Percentiles rank a stretch among this genome's conserved stretches.
These are phyloP conservation scores for Pycnonotus jocosus DNA, from an alignment of 2,113 vertebrate genomes.

Conservation along the genomic window DNA sequence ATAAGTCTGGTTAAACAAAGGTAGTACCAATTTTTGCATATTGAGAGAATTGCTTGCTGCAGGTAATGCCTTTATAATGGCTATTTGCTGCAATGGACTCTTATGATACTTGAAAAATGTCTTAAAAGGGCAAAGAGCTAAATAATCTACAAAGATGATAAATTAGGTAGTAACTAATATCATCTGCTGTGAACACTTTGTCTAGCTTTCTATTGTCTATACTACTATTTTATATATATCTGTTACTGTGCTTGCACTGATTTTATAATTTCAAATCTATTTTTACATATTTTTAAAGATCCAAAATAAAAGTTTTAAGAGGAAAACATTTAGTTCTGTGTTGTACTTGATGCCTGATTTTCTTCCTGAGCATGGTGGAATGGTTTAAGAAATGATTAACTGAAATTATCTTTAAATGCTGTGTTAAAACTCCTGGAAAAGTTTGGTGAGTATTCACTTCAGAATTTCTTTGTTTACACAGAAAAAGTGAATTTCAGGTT, in stretches of 20 bases:
- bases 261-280: background rate
- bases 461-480: background rate
- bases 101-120: background rate
- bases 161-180: background rate
- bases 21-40: background rate
- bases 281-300: background rate
- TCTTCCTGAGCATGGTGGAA: background rate
- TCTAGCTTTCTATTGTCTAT: background rate
- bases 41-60: background rate
- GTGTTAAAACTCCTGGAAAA: background rate
- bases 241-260: background rate
- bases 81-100: background rate
- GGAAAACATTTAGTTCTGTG: background rate
- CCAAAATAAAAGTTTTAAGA: background rate
- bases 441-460: background rate
- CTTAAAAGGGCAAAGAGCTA: background rate
- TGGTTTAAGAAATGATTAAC: background rate
- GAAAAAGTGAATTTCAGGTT: background rate
- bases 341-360: background rate
- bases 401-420: background rate
- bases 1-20: background rate
- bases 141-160: background rate
- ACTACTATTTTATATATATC: background rate
- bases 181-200: background rate
- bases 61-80: background rate